Evolutionary conservation across 1,140 invertebrate species (phyloP).

Genomic region (Goniozus legneri): DNA sequence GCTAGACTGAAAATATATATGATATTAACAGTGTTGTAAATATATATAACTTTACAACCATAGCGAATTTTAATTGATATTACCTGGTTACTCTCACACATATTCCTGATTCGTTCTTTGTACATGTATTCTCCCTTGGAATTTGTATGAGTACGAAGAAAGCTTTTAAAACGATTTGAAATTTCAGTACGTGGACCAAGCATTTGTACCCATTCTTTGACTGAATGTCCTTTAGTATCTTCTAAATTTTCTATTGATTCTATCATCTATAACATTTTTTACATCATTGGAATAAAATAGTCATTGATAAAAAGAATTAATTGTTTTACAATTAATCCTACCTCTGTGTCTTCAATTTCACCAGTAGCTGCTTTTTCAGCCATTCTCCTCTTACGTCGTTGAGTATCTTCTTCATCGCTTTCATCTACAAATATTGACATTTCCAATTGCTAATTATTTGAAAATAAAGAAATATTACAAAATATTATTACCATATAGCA

Average conservation of each 20-base stretch:
- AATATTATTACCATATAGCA: slow-evolving; percentile 64
- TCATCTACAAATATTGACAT: slow-evolving; percentile 48
- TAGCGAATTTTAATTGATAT: slow-evolving; percentile 3
- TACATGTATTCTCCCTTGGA: slow-evolving; percentile 85
- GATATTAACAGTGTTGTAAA: background rate
- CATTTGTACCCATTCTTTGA: slow-evolving; percentile 96
- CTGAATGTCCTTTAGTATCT: slow-evolving; percentile 87
- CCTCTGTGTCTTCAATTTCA: slow-evolving; percentile 71
- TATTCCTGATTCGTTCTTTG: slow-evolving; percentile 87
- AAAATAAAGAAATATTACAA: slow-evolving; percentile 2
- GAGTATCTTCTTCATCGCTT: slow-evolving; percentile 60
- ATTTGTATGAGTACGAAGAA: slow-evolving; percentile 87
- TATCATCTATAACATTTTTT: slow-evolving; percentile 63
- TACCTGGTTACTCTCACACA: slow-evolving; percentile 86
- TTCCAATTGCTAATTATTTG: background rate
- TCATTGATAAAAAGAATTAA: slow-evolving; percentile 1
- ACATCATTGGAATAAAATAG: background rate
- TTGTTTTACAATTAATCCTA: slow-evolving; percentile 23
- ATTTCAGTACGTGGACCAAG: slow-evolving; percentile 95
- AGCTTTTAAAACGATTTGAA: slow-evolving; percentile 94
- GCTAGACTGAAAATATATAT: slow-evolving; percentile 61
- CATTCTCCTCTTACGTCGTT: slow-evolving; percentile 69
- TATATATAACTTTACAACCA: too few species aligned
- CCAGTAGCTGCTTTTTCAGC: slow-evolving; percentile 85
- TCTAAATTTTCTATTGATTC: slow-evolving; percentile 98